Evolutionary conservation across 2,797 vertebrate genomes (phyloP).

Genomic region (Argya squamiceps): DNA sequence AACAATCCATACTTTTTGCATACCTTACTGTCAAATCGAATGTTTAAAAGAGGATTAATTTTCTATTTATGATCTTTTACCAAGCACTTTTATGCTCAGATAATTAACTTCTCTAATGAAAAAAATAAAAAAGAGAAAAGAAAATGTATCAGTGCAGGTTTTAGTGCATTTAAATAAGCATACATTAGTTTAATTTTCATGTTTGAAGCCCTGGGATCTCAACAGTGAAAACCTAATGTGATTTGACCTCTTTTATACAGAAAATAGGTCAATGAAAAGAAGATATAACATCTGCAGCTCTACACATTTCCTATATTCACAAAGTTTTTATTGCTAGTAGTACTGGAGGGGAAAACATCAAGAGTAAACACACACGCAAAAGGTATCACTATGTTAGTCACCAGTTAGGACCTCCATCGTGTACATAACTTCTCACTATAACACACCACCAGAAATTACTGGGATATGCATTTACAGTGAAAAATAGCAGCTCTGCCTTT

Average conservation of each 20-base stretch:
- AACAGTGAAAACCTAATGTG: neutral
- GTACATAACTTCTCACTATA: neutral
- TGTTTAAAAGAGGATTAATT: constrained; percentile 6
- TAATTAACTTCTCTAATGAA: neutral
- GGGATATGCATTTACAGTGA: neutral
- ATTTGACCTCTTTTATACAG: constrained; percentile 13
- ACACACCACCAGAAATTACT: neutral
- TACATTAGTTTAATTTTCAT: neutral
- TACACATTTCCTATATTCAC: neutral
- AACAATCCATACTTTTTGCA: neutral
- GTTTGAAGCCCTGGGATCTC: neutral
- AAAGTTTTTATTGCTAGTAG: neutral
- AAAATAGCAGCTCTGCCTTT: neutral
- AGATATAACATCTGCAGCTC: neutral
- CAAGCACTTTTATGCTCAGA: neutral
- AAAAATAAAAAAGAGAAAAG: neutral
- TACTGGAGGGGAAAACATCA: neutral
- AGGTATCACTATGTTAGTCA: neutral
- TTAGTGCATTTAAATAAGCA: neutral
- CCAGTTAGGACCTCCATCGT: neutral
- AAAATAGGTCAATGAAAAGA: neutral
- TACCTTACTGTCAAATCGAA: constrained; percentile 16
- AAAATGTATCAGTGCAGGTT: neutral
- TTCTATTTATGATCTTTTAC: constrained; percentile 12
- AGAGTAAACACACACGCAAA: accelerated